A percentile compares a stretch with the other conserved stretches of the same genome.
Evolutionary conservation across 2,888 invertebrate species (phyloP).

Genomic region (Amiota communis): DNA sequence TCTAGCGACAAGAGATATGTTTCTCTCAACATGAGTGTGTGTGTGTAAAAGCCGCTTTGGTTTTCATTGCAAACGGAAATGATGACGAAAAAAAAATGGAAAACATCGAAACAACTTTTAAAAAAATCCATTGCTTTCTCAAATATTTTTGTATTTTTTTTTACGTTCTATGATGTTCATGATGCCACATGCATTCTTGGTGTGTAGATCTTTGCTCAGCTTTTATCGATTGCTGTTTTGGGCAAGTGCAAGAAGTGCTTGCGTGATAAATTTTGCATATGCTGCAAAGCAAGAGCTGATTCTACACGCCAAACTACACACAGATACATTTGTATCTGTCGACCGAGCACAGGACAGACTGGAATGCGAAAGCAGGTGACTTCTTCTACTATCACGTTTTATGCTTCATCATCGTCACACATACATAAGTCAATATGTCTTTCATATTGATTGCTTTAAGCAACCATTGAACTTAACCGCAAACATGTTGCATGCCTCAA

Average conservation of each 20-base stretch:
- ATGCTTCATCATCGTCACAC: not conserved
- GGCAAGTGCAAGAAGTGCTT: slow-evolving; percentile 9
- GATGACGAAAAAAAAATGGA: not conserved
- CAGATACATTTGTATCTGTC: slow-evolving; percentile 4
- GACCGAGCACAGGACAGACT: not conserved
- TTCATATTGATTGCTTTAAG: slow-evolving; percentile 1
- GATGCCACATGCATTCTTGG: no score
- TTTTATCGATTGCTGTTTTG: slow-evolving; percentile 12
- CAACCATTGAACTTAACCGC: slow-evolving; percentile 4
- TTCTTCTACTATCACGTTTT: not conserved
- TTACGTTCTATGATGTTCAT: not conserved
- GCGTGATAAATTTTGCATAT: slow-evolving; percentile 24
- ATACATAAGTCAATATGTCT: not conserved
- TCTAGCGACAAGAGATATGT: not conserved
- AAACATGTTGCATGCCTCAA: slow-evolving; percentile 13
- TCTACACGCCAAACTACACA: not conserved
- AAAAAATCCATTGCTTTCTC: slow-evolving; percentile 6
- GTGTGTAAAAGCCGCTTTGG: slow-evolving; percentile 17
- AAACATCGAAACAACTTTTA: not conserved
- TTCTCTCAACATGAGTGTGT: not conserved
- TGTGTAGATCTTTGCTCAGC: not conserved
- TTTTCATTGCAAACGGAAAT: slow-evolving; percentile 5
- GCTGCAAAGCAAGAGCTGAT: not conserved
- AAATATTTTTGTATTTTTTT: slow-evolving; percentile 28
- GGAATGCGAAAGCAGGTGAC: no score